Conservation (phyloP, 2,888 invertebrate species). For the Meloe dianella region DNA sequence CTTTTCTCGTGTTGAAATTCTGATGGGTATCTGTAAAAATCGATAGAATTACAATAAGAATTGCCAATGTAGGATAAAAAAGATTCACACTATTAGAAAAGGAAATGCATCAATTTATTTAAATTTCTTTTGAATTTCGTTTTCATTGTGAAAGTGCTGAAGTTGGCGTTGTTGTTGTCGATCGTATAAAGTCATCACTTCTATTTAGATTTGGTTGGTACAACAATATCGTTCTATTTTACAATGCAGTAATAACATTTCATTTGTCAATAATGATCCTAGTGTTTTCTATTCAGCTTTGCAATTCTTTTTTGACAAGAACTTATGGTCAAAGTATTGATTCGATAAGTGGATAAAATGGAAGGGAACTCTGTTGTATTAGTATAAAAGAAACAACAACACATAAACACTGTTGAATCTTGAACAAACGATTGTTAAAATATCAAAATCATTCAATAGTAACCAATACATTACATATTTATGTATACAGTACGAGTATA, state of each 20-base stretch:
- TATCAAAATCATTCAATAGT: conserved; percentile 12
- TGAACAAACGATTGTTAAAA: background rate
- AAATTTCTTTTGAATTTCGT: background rate
- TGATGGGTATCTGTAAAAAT: background rate
- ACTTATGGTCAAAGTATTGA: background rate
- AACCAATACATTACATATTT: conserved; percentile 12
- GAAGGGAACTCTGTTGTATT: background rate
- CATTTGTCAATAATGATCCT: background rate
- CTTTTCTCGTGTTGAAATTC: background rate
- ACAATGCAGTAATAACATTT: background rate
- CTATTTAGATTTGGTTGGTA: background rate
- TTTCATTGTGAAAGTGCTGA: background rate
- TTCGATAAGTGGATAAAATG: background rate
- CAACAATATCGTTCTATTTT: background rate
- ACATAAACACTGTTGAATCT: no score
- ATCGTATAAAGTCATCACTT: background rate
- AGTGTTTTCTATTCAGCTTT: background rate
- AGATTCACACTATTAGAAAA: conserved; percentile 1
- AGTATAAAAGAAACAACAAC: no score
- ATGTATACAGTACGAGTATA: background rate
- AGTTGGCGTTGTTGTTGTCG: background rate
- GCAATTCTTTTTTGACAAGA: background rate
- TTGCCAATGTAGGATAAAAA: background rate
- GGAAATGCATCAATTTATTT: conserved; percentile 7
- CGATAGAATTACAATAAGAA: background rate